Evolutionary conservation across 1,140 invertebrate species (phyloP).

Genomic region (Cherax quadricarinatus): DNA sequence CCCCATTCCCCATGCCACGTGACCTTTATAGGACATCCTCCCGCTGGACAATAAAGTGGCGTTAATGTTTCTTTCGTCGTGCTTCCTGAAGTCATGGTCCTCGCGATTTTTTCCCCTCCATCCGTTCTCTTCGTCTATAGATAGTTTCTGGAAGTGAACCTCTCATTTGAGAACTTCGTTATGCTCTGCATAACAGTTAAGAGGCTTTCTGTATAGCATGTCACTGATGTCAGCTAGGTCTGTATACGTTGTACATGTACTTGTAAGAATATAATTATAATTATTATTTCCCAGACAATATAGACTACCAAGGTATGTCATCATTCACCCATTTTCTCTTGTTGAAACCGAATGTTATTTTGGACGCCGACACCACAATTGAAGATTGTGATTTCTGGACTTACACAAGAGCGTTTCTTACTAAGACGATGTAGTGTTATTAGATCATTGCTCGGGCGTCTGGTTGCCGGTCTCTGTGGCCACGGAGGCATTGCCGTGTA

Average conservation of each 20-base stretch:
- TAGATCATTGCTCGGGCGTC: neutral
- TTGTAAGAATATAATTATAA: too few species aligned
- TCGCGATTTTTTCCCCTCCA: neutral
- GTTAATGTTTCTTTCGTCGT: slow-evolving; percentile 4
- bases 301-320: too few species aligned
- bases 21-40: neutral
- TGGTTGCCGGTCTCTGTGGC: neutral
- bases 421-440: neutral
- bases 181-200: too few species aligned
- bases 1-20: too few species aligned
- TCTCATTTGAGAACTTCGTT: too few species aligned
- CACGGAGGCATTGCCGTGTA: neutral
- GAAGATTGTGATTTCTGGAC: neutral
- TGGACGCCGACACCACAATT: too few species aligned
- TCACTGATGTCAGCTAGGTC: too few species aligned
- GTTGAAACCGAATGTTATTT: too few species aligned
- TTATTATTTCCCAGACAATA: too few species aligned
- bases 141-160: neutral
- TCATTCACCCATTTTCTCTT: too few species aligned
- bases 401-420: neutral
- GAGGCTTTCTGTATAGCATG: too few species aligned
- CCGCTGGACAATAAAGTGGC: slow-evolving; percentile 2
- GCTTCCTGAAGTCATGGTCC: neutral
- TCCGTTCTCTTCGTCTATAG: neutral
- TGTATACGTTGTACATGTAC: too few species aligned